Evolutionary conservation across 1,140 invertebrate genomes (phyloP).

Genomic region (Gyrodactylus bullatarudis): DNA sequence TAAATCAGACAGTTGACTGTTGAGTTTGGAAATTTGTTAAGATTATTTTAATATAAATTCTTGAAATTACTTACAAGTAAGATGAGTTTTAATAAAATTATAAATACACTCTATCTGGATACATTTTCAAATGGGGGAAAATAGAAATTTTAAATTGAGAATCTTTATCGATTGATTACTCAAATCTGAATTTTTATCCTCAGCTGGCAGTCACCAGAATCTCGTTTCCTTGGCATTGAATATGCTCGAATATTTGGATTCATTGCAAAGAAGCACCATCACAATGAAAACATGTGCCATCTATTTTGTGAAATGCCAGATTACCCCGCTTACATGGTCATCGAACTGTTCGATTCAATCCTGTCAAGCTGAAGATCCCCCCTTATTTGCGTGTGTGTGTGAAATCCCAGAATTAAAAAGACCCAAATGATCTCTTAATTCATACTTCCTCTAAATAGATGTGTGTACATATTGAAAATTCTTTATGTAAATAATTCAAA

Average conservation of each 20-base stretch:
- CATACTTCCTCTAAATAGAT: too few species aligned
- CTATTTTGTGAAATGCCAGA: slow-evolving; percentile 52
- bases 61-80: too few species aligned
- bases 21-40: not conserved
- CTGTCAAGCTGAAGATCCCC: not conserved
- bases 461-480: too few species aligned
- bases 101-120: not conserved
- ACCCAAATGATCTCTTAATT: too few species aligned
- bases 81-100: too few species aligned
- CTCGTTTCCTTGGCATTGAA: not conserved
- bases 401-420: too few species aligned
- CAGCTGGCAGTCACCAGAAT: not conserved
- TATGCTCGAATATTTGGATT: slow-evolving; percentile 38
- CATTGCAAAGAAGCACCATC: slow-evolving; percentile 46
- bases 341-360: not conserved
- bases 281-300: slow-evolving; percentile 67
- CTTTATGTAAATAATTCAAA: too few species aligned
- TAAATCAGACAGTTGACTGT: too few species aligned
- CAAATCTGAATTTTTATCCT: too few species aligned
- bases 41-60: too few species aligned
- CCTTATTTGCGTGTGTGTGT: too few species aligned
- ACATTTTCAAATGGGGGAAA: not conserved
- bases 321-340: not conserved
- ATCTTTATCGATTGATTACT: not conserved
- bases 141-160: not conserved